phyloP scores from a whole-genome alignment of 2,797 vertebrate genomes.

The Rhabdophis nuchalis region DNA sequence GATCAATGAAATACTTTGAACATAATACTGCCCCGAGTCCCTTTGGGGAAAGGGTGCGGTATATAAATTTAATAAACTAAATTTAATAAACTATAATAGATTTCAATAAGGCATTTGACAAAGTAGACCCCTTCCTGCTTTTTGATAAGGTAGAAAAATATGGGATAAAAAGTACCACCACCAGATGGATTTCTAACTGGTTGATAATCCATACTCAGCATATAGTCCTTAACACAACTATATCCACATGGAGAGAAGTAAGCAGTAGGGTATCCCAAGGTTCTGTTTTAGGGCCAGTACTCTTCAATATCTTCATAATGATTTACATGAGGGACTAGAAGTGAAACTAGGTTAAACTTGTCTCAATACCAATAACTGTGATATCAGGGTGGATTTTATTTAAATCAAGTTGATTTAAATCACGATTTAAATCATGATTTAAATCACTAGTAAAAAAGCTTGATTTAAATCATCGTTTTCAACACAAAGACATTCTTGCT shows the following conservation, averaged over 20 bases:
- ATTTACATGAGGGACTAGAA: neutral
- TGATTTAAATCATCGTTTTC: too few species aligned
- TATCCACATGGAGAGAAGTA: neutral
- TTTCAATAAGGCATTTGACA: neutral
- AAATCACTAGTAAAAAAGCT: too few species aligned
- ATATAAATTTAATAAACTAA: too few species aligned
- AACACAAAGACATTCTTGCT: too few species aligned
- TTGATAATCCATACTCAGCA: neutral
- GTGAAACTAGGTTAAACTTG: neutral
- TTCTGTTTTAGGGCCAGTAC: neutral
- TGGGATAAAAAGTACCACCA: neutral
- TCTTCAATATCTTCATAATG: neutral
- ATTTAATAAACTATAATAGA: too few species aligned
- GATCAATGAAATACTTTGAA: neutral
- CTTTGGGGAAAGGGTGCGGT: too few species aligned
- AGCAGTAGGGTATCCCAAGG: neutral
- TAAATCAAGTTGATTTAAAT: too few species aligned
- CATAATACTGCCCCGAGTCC: too few species aligned
- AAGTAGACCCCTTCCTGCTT: neutral
- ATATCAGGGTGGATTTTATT: too few species aligned
- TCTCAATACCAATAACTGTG: neutral
- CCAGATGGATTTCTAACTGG: neutral
- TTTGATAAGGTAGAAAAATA: neutral
- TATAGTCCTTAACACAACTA: neutral
- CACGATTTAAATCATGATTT: too few species aligned